Conservation (phyloP, 2,888 invertebrate species). For the Melanophora roralis region DNA sequence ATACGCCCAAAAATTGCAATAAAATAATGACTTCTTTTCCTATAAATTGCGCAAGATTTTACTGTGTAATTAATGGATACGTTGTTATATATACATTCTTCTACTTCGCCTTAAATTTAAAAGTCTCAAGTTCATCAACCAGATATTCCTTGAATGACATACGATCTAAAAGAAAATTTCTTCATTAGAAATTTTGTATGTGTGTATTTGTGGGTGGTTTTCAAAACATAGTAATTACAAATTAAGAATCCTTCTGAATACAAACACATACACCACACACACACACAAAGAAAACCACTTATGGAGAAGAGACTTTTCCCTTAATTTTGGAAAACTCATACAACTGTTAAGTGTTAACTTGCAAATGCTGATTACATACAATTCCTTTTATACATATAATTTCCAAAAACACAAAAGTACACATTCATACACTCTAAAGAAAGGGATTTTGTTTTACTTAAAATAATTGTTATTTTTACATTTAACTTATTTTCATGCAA, state of each 20-base stretch:
- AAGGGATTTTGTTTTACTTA: conserved; percentile 21
- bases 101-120: not conserved
- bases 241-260: not conserved
- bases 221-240: conserved; percentile 19
- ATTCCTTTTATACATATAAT: no score
- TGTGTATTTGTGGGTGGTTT: not conserved
- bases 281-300: not conserved
- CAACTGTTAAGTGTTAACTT: not conserved
- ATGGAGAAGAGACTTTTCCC: not conserved
- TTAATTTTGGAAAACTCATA: not conserved
- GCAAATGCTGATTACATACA: not conserved
- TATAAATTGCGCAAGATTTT: no score
- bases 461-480: conserved; percentile 37
- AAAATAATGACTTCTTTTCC: no score
- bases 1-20: no score
- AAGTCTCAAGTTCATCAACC: not conserved
- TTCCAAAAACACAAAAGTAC: no score
- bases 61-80: no score
- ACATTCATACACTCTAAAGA: not conserved
- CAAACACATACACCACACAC: no score
- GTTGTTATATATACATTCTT: no score
- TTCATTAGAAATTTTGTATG: no score
- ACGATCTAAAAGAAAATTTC: no score
- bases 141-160: not conserved
- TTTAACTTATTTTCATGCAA: not conserved